These are phyloP conservation scores for Spatulosminthurus flaviceps DNA, from an alignment of 2,888 invertebrate genomes.

Conservation along the genomic window DNA sequence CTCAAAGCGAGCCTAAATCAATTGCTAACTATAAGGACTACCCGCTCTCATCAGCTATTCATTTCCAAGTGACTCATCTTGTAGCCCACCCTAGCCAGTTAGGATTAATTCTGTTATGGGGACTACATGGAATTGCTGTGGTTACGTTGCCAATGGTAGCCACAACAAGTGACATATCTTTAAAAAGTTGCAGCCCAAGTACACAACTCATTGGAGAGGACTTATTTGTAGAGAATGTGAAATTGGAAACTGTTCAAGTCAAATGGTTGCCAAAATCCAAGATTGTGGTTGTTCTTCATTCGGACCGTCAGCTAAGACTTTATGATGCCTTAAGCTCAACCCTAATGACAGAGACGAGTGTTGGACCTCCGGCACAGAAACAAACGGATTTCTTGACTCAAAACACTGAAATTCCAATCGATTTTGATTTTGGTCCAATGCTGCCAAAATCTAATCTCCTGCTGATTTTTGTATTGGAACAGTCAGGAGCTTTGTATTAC, in stretches of 20 bases:
- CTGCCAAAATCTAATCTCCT: constrained; percentile 53
- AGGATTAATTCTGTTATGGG: constrained; percentile 49
- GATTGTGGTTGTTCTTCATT: constrained; percentile 37
- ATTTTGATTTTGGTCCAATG: constrained; percentile 56
- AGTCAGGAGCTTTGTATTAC: constrained; percentile 54
- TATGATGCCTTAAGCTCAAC: constrained; percentile 18
- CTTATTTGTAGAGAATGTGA: constrained; percentile 53
- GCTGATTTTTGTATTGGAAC: constrained; percentile 51
- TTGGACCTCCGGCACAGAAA: constrained; percentile 19
- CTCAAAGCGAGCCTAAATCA: not conserved
- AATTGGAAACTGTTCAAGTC: constrained; percentile 53
- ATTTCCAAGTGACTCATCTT: constrained; percentile 40
- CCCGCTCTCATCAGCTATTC: constrained; percentile 10
- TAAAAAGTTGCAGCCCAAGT: not conserved
- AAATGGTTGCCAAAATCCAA: constrained; percentile 49
- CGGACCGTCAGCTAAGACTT: constrained; percentile 27
- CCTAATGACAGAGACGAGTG: constrained; percentile 1
- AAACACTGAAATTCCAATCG: constrained; percentile 53
- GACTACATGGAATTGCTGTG: constrained; percentile 54
- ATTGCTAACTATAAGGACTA: constrained; percentile 11
- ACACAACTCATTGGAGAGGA: constrained; percentile 49
- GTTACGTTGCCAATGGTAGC: constrained; percentile 38
- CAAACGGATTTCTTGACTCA: constrained; percentile 35
- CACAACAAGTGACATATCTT: too few relatives aligned
- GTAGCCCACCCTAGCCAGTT: constrained; percentile 26